Percentiles rank a stretch among this genome's conserved stretches.
phyloP scores from a whole-genome alignment of 2,888 invertebrate genomes.

The Acanthacorydalis orientalis region DNA sequence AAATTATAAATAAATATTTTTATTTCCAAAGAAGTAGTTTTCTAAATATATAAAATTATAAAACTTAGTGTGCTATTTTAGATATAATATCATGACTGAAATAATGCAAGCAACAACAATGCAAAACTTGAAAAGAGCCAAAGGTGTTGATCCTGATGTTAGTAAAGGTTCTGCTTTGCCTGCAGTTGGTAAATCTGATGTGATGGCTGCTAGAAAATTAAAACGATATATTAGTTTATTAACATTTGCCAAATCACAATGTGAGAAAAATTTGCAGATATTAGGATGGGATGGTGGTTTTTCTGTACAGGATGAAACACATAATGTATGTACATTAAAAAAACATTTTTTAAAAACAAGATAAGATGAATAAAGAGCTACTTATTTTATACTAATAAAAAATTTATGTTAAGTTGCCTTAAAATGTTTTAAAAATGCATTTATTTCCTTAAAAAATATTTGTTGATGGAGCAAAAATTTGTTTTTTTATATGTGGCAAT shows the following conservation, averaged over 20 bases:
- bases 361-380: too few species aligned
- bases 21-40: too few species aligned
- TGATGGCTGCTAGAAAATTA: slow-evolving; percentile 63
- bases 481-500: slow-evolving; percentile 17
- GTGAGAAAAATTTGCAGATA: slow-evolving; percentile 56
- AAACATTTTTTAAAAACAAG: too few species aligned
- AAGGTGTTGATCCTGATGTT: slow-evolving; percentile 56
- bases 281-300: slow-evolving; percentile 64
- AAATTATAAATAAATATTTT: too few species aligned
- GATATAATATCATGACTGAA: slow-evolving; percentile 77
- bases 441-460: not conserved
- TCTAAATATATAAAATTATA: too few species aligned
- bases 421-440: not conserved
- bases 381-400: too few species aligned
- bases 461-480: slow-evolving; percentile 16
- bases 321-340: slow-evolving; percentile 8
- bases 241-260: slow-evolving; percentile 62
- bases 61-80: too few species aligned
- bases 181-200: slow-evolving; percentile 55
- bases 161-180: slow-evolving; percentile 28
- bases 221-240: slow-evolving; percentile 72
- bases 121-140: slow-evolving; percentile 74
- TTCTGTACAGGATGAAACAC: slow-evolving; percentile 31
- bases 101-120: slow-evolving; percentile 87
- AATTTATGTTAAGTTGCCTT: slow-evolving; percentile 1